These are phyloP conservation scores for Cynocephalus volans DNA, from an alignment of 2,113 vertebrate genomes.

Conservation along the genomic window DNA sequence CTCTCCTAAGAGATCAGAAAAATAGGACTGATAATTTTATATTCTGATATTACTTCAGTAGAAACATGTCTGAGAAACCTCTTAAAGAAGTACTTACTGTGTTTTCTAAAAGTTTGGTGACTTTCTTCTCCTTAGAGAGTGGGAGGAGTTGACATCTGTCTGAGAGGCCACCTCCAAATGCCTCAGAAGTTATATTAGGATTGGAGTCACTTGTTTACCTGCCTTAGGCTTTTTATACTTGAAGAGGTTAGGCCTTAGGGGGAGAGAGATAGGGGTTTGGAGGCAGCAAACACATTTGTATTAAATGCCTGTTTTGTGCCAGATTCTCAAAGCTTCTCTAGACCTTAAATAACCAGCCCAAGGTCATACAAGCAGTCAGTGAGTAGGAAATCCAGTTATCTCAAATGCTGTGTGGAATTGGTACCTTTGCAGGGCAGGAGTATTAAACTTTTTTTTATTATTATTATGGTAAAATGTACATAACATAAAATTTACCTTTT, in stretches of 20 bases:
- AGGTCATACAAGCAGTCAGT: background rate
- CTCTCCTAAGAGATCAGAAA: background rate
- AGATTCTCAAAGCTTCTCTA: background rate
- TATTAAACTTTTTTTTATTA: background rate
- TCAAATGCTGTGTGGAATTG: background rate
- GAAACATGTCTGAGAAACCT: background rate
- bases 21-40: background rate
- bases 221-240: background rate
- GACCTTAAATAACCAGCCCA: background rate
- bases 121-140: background rate
- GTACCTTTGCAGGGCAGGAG: background rate
- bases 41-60: conserved; percentile 11
- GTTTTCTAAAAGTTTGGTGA: background rate
- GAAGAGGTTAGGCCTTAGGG: background rate
- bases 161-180: background rate
- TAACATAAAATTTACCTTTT: background rate
- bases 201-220: background rate
- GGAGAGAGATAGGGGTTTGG: background rate
- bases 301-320: background rate
- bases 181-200: background rate
- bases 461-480: background rate
- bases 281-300: background rate
- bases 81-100: background rate
- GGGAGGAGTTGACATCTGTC: background rate
- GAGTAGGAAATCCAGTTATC: background rate